Base-by-base conservation (phyloP, 2,113 vertebrate species). In the Callopanchax toddi region DNA sequence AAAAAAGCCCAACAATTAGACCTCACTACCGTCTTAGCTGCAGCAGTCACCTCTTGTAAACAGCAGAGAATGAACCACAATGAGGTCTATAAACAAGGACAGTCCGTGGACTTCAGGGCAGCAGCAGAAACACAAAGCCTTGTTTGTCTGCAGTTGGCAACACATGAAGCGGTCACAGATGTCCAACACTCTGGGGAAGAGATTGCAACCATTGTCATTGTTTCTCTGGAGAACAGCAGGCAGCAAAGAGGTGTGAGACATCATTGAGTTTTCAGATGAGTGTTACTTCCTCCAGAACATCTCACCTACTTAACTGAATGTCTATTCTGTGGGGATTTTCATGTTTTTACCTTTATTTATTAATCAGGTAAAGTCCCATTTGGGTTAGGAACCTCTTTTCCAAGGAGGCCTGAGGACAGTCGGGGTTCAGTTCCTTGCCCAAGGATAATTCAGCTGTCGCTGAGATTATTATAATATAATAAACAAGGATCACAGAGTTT, bases 91-190 rank as follows among this genome's bases (percentile, higher is more conserved):
- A 85, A 89, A 86, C 74, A 75, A 53, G 45, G 61, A 45, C 52
- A 77, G 86, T 82, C 68, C 54, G 70, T 73, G 21, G 78, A 68
- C 75, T 57, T 67, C 76, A 77, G 74, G 39, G 75, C 72, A 51
- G 66, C 25, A 39, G 71, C 53, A 42, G 37, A 61, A 71, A 67
- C 62, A 90, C 89, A 90, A 87, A 72, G 76, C 56, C 25, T 26
- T 74, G 63, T 86, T 88, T 92, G 91, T 91, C 84, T 74, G 52
- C 75, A 53, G 58, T 71, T 83, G 79, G 87, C 79, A 78, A 56
- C 68, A 78, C 68, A 86, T 77, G 61, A 86, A 89, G 74, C 84
- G 60, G 60, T 42, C 36, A 58, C 84, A 81, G 74, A 86, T 70
- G 76, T 79, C 76, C 10, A 42, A 46, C 43, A 32, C 76, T 59